Conservation (phyloP, 2,113 vertebrate species). For the Himantopus leucocephalus region DNA sequence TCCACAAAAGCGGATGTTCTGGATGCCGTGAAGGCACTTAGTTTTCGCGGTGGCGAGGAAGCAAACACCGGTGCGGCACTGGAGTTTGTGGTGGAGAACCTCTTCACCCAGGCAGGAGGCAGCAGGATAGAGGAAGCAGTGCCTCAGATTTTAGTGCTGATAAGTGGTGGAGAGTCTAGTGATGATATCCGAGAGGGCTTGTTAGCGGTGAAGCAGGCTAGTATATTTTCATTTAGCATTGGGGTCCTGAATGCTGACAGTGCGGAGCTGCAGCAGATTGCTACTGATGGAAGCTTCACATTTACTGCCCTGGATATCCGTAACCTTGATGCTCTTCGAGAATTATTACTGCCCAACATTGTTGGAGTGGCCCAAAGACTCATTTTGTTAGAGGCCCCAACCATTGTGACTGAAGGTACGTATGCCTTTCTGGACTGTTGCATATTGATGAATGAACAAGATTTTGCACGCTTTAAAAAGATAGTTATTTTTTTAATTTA, state of each 20-base stretch:
- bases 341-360: constrained; percentile 85
- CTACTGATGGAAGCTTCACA: constrained; percentile 86
- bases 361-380: constrained; percentile 85
- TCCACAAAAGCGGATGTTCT: constrained; percentile 83
- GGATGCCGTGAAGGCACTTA: constrained; percentile 84
- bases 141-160: constrained; percentile 89
- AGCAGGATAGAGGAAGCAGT: constrained; percentile 91
- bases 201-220: constrained; percentile 86
- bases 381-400: constrained; percentile 86
- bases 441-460: constrained; percentile 1
- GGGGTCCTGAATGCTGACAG: constrained; percentile 80
- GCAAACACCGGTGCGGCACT: constrained; percentile 90
- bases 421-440: constrained; percentile 73
- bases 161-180: constrained; percentile 88
- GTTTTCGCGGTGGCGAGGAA: constrained; percentile 81
- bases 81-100: constrained; percentile 83
- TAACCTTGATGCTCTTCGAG: constrained; percentile 79
- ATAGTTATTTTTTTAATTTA: neutral
- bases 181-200: constrained; percentile 88
- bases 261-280: constrained; percentile 86
- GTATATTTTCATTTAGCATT: constrained; percentile 83
- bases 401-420: constrained; percentile 93
- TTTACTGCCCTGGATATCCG: constrained; percentile 84
- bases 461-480: neutral
- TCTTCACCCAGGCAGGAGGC: constrained; percentile 85